Evolutionary conservation across 92 coral and sea anemone genomes (phyloP).

Genomic region (Plumapathes pennacea): DNA sequence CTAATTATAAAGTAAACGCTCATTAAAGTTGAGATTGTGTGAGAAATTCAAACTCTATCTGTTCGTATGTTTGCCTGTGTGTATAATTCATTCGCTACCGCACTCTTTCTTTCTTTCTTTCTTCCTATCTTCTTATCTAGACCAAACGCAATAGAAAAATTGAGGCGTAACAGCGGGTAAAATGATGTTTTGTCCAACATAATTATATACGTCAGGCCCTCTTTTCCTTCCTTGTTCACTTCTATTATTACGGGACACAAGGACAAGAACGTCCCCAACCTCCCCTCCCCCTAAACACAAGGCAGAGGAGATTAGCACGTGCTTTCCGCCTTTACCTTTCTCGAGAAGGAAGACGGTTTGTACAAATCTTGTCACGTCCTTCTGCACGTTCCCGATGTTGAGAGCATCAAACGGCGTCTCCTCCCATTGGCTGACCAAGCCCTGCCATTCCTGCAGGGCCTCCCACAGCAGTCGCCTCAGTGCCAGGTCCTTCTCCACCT

Average conservation of each 20-base stretch:
- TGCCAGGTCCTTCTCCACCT: conserved; percentile 86
- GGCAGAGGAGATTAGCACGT: background rate
- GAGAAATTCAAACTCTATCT: too few relatives aligned
- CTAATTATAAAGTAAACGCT: background rate
- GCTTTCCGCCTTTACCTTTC: conserved; percentile 57
- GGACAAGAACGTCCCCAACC: background rate
- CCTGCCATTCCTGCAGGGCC: conserved; percentile 91
- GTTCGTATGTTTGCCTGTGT: too few relatives aligned
- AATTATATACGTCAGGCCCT: too few relatives aligned
- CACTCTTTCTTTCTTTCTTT: too few relatives aligned
- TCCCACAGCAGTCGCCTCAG: conserved; percentile 91
- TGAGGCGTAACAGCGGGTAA: too few relatives aligned
- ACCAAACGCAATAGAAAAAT: too few relatives aligned
- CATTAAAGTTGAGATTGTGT: too few relatives aligned
- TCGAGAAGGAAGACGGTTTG: conserved; percentile 86
- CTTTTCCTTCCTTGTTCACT: too few relatives aligned
- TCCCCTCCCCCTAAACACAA: background rate
- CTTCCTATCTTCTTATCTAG: too few relatives aligned
- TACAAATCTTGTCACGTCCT: conserved; percentile 79
- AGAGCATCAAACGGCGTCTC: conserved; percentile 80
- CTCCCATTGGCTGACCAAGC: conserved; percentile 80
- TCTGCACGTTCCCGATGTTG: conserved; percentile 77
- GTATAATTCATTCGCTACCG: too few relatives aligned
- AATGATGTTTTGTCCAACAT: too few relatives aligned
- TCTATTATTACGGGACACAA: too few relatives aligned